phyloP scores from a whole-genome alignment of 2,797 vertebrate species.

The Enteromius thamalakanensis region DNA sequence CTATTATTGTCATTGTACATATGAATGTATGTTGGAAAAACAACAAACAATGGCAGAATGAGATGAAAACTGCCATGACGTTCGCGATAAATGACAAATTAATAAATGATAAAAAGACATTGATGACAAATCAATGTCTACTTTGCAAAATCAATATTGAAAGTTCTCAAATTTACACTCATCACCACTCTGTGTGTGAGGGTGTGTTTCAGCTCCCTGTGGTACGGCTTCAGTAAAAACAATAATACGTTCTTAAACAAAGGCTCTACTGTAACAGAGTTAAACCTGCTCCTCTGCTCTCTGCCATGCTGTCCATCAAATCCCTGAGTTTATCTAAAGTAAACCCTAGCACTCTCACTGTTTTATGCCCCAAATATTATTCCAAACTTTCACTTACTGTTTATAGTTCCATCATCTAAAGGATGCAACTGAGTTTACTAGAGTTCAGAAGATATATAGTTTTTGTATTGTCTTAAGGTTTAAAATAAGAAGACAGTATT shows the following conservation, averaged over 20 bases:
- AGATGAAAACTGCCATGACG: conserved; percentile 11
- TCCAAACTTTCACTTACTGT: neutral
- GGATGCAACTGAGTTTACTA: neutral
- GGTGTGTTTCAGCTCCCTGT: conserved; percentile 51
- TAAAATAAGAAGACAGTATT: neutral
- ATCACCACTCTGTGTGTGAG: conserved; percentile 25
- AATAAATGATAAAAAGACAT: no score
- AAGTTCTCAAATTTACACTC: conserved; percentile 52
- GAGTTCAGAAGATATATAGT: neutral
- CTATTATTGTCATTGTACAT: neutral
- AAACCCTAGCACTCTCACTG: neutral
- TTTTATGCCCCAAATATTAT: neutral
- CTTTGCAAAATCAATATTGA: conserved; percentile 51
- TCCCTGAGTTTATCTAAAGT: conserved; percentile 46
- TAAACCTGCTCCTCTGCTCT: conserved; percentile 57
- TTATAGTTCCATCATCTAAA: neutral
- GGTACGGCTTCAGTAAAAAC: conserved; percentile 55
- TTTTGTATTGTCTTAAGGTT: neutral
- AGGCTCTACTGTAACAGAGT: conserved; percentile 59
- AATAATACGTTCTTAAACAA: conserved; percentile 65
- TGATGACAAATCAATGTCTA: conserved; percentile 40
- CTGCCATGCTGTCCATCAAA: conserved; percentile 51
- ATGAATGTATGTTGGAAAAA: neutral
- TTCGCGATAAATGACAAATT: neutral
- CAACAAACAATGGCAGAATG: neutral